Evolutionary conservation across 2,888 invertebrate genomes (phyloP), one percentile per base, ranked within the genome.

Genomic region (Platyscelio sp.): DNA sequence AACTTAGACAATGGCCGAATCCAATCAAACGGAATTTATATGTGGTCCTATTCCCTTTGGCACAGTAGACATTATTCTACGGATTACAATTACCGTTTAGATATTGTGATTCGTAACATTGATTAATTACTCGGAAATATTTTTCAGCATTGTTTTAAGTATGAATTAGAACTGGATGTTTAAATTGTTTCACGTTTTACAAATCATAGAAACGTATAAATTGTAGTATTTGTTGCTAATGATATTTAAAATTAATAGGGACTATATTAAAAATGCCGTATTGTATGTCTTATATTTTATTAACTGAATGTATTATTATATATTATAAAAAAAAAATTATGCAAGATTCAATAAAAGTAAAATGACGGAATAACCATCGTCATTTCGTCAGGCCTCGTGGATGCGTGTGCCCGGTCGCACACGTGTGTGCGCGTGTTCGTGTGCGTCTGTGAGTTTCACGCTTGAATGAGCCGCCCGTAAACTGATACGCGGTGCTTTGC

Each of bases 401-500:
- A 75, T 75, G n/a, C 29, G 74, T 67, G 40, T 67, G 60, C 43
- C 29, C 2, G 7, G 26, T 29, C 22, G 51, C 61, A n/a, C n/a
- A n/a, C n/a, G n/a, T n/a, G n/a, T n/a, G n/a, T n/a, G n/a, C n/a
- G n/a, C n/a, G n/a, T n/a, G n/a, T n/a, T n/a, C n/a, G n/a, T n/a
- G n/a, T n/a, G 11, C 33, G 67, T 51, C 56, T 71, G 77, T 77
- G 78, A 15, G 77, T 83, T 26, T 78, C 78, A 86, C 84, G 79
- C 82, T 80, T 61, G 86, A 83, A 79, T 85, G 84, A 74, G 74
- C 82, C 70, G 76, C 61, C 78, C 65, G 84, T 84, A 84, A 82
- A 49, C 88, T 85, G 92, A 91, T 92, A 92, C 90, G 90, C 89
- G 90, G 91, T 90, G 91, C 88, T 89, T 81, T 83, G 87, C 86